Base-by-base conservation (phyloP, 2,888 invertebrate genomes). In the Scaptomyza tumidula region DNA sequence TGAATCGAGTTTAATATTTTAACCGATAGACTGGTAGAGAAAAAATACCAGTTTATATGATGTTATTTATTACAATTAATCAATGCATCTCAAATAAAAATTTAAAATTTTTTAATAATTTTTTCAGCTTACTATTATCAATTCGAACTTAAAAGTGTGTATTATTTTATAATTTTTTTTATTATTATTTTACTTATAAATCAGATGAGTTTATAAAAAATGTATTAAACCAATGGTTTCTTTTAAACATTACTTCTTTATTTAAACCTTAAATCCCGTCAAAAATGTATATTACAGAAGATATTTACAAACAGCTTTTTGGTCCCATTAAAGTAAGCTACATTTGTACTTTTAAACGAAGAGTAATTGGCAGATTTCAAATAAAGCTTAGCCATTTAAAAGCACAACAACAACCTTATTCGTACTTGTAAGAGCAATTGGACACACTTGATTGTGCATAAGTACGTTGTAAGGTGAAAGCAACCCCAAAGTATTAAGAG, bases 401-500 rank as follows among this genome's bases (percentile, higher is more conserved):
- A 31, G 35, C 31, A 45, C 1, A 11, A 11, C 14, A 48, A 49
- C 10, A 27, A 19, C 6, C 37, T 11, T 11, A 37, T 31, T 63
- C 9, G 13, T 13, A 33, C 24, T 39, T 33, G 24, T 16, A 33
- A 49, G 37, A 44, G 43, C 24, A 55, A 44, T 49, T 65, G 45
- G 16, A 14, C 6, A 24, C 14, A 24, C 16, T 27, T 27, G 45
- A 50, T 43, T 2, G 13, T 14, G 41, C 19, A 37, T 10, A 27
- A 52, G 19, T 29, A 16, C 50, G 11, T 29, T n/a, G 10, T n/a
- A 16, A 33, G 31, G 19, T 14, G 39, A 50, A 62, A 71, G 31
- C 58, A 54, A 72, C 71, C 73, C 71, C 43, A 19, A 27, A 2
- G 9, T 9, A 0, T 11, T 1, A 66, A 66, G 74, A 73, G 71